Evolutionary conservation across 2,113 vertebrate genomes (phyloP), one percentile per base, ranked within the genome.

Genomic region (Tretioscincus oriximinensis): DNA sequence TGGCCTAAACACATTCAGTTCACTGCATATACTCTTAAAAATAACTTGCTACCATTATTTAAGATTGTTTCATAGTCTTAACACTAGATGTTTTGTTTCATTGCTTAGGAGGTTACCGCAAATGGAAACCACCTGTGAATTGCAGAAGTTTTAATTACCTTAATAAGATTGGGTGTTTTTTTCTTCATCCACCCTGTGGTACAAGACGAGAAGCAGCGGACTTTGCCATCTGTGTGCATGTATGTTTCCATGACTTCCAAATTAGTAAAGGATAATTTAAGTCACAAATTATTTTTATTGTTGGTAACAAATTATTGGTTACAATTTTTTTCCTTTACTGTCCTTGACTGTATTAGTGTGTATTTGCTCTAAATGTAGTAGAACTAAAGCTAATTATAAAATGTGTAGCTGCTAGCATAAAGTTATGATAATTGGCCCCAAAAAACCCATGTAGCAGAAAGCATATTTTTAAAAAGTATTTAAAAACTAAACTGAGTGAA

Each of bases 171-270:
- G 96, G 96, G 54, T 96, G 95, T 78, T 96, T 96, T 81, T 96
- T 96, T 75, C 95, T 96, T 93, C 96, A 96, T 85, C 96, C 96
- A 73, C 94, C 76, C 29, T 96, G 95, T 5, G 91, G 94, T 89
- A 93, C 91, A 73, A 92, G 93, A 87, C 95, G 94, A 93, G 95
- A 96, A 84, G 95, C 96, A 80, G 94, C 96, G 82, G 95, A 96
- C 76, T 96, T 96, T 91, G 95, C 95, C 85, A 92, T 96, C 84
- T 96, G 95, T 88, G 83, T 96, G 87, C 96, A 96, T 68, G 96
- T 96, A 90, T 91, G 96, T 60, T 1, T 67, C 67, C 20, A 12
- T 18, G 58, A 5, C 10, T 54, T 78, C n/a, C 75, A 63, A 75
- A 28, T 69, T 22, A 54, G 26, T 20, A 49, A 60, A 9, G 67